Percentiles rank a stretch among this genome's conserved stretches.
phyloP scores from a whole-genome alignment of 2,797 vertebrate species.

The Oreonectes daqikongensis region DNA sequence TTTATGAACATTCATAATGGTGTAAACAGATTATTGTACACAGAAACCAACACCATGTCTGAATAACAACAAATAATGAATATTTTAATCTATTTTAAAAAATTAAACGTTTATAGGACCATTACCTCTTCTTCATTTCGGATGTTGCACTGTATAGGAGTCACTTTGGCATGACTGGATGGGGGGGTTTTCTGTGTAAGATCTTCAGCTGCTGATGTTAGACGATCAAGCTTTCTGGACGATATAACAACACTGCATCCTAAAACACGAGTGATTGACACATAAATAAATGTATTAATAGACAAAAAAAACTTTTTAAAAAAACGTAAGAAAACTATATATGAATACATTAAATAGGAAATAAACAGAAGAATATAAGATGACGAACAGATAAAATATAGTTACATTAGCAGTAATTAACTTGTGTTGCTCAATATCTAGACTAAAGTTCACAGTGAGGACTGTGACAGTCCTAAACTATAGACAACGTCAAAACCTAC shows the following conservation, averaged over 20 bases:
- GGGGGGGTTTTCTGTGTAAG: slow-evolving; percentile 73
- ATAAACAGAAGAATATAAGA: not conserved
- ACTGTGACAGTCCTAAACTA: not conserved
- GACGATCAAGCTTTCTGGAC: slow-evolving; percentile 83
- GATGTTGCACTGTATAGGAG: slow-evolving; percentile 87
- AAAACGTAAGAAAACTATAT: not conserved
- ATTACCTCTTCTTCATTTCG: slow-evolving; percentile 87
- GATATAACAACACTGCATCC: slow-evolving; percentile 93
- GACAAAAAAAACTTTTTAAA: no score
- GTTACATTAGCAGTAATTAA: not conserved
- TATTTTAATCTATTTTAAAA: not conserved
- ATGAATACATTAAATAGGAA: not conserved
- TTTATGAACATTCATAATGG: no score
- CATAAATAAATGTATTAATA: not conserved
- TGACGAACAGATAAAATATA: not conserved
- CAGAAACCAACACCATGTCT: not conserved
- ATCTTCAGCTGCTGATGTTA: slow-evolving; percentile 81
- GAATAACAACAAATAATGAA: no score
- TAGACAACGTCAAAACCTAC: not conserved
- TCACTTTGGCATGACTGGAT: slow-evolving; percentile 72
- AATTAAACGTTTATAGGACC: not conserved
- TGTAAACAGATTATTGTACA: no score
- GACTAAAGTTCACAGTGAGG: slow-evolving; percentile 28
- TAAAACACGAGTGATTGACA: slow-evolving; percentile 56
- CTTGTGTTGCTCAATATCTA: slow-evolving; percentile 17